Conservation (phyloP, 2,113 vertebrate species). For the Tiliqua scincoides region DNA sequence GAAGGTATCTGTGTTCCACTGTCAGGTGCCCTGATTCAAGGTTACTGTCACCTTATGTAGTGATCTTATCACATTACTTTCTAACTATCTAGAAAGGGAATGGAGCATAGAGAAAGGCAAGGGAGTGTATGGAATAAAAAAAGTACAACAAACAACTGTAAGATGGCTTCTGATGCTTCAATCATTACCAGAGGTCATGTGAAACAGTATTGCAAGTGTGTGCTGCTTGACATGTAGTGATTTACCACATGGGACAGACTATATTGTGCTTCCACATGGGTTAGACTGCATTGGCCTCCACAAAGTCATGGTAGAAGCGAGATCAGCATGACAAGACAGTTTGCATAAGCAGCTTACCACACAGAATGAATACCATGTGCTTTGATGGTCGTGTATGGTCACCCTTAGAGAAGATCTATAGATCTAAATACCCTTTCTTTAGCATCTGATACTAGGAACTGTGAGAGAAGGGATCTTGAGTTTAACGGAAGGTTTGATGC, state of each 20-base stretch:
- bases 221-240: background rate
- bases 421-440: background rate
- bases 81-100: rapidly evolving
- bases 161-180: background rate
- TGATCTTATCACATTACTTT: too few species aligned
- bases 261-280: too few species aligned
- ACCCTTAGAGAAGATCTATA: background rate
- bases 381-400: too few species aligned
- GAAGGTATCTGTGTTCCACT: too few species aligned
- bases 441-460: background rate
- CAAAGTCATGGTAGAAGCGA: background rate
- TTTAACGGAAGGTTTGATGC: background rate
- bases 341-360: background rate
- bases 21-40: too few species aligned
- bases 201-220: background rate
- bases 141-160: too few species aligned
- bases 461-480: background rate
- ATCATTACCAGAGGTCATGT: background rate
- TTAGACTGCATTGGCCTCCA: background rate
- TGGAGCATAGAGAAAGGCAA: background rate
- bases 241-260: background rate
- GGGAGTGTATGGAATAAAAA: too few species aligned
- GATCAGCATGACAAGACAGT: background rate
- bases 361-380: background rate
- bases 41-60: too few species aligned